phyloP scores from a whole-genome alignment of 2,113 vertebrate species.

The Athene noctua region DNA sequence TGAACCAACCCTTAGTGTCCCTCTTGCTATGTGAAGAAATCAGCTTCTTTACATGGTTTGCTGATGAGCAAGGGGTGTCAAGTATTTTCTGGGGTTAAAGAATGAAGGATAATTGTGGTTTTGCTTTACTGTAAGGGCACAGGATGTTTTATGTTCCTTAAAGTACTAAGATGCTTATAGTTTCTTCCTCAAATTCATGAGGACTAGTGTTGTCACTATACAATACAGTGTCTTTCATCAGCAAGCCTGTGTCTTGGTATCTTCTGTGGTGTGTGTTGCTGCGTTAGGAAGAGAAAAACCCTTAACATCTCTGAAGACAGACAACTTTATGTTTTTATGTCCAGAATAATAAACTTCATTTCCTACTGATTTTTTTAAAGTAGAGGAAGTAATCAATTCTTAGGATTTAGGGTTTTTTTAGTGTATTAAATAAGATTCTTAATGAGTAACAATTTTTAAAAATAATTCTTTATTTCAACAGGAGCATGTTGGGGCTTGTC shows the following conservation, averaged over 20 bases:
- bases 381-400: neutral
- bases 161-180: neutral
- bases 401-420: neutral
- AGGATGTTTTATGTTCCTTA: neutral
- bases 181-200: neutral
- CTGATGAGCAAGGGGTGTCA: neutral
- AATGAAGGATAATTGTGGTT: neutral
- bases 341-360: neutral
- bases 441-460: rapidly evolving
- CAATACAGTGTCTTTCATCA: neutral
- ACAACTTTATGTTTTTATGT: neutral
- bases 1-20: neutral
- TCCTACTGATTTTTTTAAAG: neutral
- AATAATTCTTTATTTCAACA: neutral
- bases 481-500: neutral
- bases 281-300: neutral
- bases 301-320: neutral
- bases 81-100: neutral
- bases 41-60: neutral
- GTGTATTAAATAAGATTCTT: neutral
- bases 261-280: neutral
- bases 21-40: too few species aligned
- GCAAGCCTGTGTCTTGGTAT: neutral
- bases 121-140: neutral
- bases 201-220: neutral